phyloP scores from a whole-genome alignment of 2,797 vertebrate species.

The Emys orbicularis region DNA sequence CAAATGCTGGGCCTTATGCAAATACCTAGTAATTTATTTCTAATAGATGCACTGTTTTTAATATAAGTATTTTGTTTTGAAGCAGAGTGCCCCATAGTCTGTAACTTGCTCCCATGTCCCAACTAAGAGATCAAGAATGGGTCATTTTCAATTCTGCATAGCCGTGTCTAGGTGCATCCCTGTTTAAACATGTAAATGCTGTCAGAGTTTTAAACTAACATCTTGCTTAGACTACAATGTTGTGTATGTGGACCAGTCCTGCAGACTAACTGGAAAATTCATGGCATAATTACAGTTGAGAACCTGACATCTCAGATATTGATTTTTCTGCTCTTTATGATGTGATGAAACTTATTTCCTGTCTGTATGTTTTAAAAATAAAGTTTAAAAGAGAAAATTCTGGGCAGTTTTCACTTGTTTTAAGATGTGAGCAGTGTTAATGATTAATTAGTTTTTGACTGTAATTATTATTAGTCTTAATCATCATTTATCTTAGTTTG shows the following conservation, averaged over 20 bases:
- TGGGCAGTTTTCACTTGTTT: not conserved
- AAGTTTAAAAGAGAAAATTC: not conserved
- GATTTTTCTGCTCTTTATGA: not conserved
- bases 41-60: not conserved
- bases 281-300: rapidly evolving
- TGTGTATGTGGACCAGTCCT: not conserved
- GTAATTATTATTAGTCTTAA: not conserved
- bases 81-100: not conserved
- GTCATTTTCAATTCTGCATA: not conserved
- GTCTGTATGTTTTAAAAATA: not conserved
- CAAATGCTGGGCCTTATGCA: not conserved
- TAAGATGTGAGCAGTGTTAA: not conserved
- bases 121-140: not conserved
- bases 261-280: not conserved
- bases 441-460: not conserved
- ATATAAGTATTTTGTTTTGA: not conserved
- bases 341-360: not conserved
- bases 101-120: not conserved
- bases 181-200: not conserved
- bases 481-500: not conserved
- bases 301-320: not conserved
- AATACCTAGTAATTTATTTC: not conserved
- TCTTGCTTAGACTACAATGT: not conserved
- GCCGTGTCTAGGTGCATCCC: not conserved
- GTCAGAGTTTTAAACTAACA: not conserved